A percentile compares a stretch with the other conserved stretches of the same genome.
Evolutionary conservation across 2,888 invertebrate species (phyloP).

Genomic region (Philaethria dido): DNA sequence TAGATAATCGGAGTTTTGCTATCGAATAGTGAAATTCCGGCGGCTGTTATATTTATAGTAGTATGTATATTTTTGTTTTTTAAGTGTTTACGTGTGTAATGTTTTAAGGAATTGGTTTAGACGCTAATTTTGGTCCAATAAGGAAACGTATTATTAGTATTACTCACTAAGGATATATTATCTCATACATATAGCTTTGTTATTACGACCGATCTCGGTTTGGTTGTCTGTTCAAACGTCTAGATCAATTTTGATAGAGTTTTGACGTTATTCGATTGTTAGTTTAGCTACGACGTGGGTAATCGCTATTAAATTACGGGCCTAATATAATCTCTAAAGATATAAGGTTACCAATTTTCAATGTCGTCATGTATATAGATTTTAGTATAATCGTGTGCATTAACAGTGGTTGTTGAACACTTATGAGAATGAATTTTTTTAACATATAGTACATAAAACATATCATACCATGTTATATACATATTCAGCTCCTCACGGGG

Average conservation of each 20-base stretch:
- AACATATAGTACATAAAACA: slow-evolving; percentile 80
- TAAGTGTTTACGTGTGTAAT: slow-evolving; percentile 43
- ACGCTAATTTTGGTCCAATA: slow-evolving; percentile 40
- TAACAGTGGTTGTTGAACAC: slow-evolving; percentile 63
- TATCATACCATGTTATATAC: slow-evolving; percentile 62
- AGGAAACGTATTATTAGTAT: slow-evolving; percentile 28
- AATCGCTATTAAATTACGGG: slow-evolving; percentile 31
- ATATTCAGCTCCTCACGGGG: slow-evolving; percentile 32
- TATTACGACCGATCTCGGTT: slow-evolving; percentile 12
- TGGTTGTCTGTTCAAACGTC: slow-evolving; percentile 15
- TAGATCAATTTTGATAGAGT: slow-evolving; percentile 22
- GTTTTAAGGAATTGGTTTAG: slow-evolving; percentile 51
- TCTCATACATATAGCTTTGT: slow-evolving; percentile 18
- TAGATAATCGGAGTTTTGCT: slow-evolving; percentile 67
- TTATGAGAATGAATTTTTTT: slow-evolving; percentile 67
- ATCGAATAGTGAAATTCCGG: slow-evolving; percentile 79
- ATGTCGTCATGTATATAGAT: slow-evolving; percentile 67
- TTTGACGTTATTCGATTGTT: slow-evolving; percentile 15
- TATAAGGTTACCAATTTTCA: slow-evolving; percentile 68
- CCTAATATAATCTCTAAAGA: slow-evolving; percentile 63
- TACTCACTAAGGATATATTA: slow-evolving; percentile 8
- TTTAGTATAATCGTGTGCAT: slow-evolving; percentile 51
- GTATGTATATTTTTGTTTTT: slow-evolving; percentile 79
- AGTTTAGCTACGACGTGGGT: slow-evolving; percentile 18
- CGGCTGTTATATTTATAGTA: slow-evolving; percentile 81